These are phyloP conservation scores for Strix aluco DNA, from an alignment of 2,113 vertebrate genomes.

Conservation along the genomic window DNA sequence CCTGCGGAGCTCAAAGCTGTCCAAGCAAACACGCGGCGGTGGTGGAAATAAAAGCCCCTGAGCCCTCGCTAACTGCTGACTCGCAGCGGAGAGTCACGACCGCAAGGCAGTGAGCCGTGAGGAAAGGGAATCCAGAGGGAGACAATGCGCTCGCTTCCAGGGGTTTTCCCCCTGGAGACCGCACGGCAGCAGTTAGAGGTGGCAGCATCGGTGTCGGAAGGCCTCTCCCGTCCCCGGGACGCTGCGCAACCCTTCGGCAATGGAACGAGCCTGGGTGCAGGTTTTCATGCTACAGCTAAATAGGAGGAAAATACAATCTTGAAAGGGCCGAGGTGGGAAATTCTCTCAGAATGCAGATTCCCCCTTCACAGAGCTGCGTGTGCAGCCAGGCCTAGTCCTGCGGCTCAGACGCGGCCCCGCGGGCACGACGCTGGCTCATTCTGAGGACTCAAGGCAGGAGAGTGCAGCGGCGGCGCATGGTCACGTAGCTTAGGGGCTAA, in stretches of 20 bases:
- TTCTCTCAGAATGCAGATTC: background rate
- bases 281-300: background rate
- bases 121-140: background rate
- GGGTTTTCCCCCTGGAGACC: background rate
- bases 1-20: no score
- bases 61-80: background rate
- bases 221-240: background rate
- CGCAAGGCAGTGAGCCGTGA: background rate
- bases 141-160: background rate
- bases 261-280: background rate
- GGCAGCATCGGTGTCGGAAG: background rate
- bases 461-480: no score
- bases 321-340: background rate
- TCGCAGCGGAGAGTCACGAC: background rate
- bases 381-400: accelerated
- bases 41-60: background rate
- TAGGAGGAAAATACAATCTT: background rate
- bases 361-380: no score
- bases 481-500: accelerated
- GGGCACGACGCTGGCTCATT: background rate
- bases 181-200: no score
- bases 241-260: background rate
- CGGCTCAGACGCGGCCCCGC: background rate
- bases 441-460: background rate
- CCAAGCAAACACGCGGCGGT: background rate